phyloP scores from a whole-genome alignment of 1,140 invertebrate genomes.

The Helicoverpa zea region DNA sequence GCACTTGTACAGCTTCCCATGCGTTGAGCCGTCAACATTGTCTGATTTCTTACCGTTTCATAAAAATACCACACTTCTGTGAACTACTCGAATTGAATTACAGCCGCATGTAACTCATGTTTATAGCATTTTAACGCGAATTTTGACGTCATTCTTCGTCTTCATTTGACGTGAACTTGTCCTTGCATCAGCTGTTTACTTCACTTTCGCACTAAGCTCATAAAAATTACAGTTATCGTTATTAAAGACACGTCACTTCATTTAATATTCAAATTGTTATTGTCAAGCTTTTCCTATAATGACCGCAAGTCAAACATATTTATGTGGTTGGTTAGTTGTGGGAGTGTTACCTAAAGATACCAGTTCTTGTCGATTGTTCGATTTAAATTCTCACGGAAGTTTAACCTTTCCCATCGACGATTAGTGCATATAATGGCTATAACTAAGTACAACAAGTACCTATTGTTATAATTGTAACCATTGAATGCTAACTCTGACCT shows the following conservation, averaged over 20 bases:
- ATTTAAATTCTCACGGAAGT: constrained; percentile 64
- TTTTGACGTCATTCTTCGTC: constrained; percentile 12
- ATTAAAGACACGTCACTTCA: not conserved
- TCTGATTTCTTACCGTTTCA: constrained; percentile 69
- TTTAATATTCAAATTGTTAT: not conserved
- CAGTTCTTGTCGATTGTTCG: constrained; percentile 39
- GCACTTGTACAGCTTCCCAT: constrained; percentile 79
- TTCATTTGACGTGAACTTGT: constrained; percentile 16
- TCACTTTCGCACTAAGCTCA: not conserved
- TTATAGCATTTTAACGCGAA: not conserved
- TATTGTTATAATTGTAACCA: constrained; percentile 34
- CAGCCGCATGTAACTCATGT: constrained; percentile 8
- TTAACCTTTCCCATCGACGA: constrained; percentile 62
- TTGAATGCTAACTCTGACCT: constrained; percentile 34
- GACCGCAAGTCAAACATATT: not conserved
- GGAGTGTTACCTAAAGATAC: constrained; percentile 35
- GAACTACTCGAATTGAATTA: constrained; percentile 36
- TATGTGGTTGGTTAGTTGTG: constrained; percentile 23
- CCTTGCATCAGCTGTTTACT: not conserved
- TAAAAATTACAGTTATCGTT: not conserved
- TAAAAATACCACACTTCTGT: constrained; percentile 28
- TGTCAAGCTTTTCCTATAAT: too few relatives aligned
- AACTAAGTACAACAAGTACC: constrained; percentile 38
- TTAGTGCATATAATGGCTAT: constrained; percentile 54
- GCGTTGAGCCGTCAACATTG: constrained; percentile 68